A percentile compares a stretch with the other conserved stretches of the same genome.
These are phyloP conservation scores for Listronotus oregonensis DNA, from an alignment of 1,140 invertebrate genomes.

Conservation along the genomic window DNA sequence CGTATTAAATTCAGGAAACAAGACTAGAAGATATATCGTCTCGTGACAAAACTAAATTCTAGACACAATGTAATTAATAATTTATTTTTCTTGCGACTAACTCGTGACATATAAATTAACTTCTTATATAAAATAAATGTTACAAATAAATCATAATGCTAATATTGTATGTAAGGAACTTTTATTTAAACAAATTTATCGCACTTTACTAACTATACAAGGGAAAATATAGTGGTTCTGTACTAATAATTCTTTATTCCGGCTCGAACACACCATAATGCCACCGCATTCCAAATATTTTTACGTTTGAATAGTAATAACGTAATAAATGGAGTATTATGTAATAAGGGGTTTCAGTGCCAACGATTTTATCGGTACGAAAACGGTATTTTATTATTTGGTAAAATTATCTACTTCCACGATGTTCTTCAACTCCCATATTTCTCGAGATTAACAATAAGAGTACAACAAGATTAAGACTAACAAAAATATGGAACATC, in stretches of 20 bases:
- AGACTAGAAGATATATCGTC: too few relatives aligned
- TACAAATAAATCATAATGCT: slow-evolving; percentile 23
- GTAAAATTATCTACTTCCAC: too few relatives aligned
- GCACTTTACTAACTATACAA: slow-evolving; percentile 15
- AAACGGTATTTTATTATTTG: too few relatives aligned
- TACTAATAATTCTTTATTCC: slow-evolving; percentile 27
- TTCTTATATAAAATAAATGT: slow-evolving; percentile 14
- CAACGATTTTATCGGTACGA: too few relatives aligned
- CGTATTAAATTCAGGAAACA: too few relatives aligned
- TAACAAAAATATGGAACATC: too few relatives aligned
- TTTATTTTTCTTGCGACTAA: background rate
- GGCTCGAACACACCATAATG: slow-evolving; percentile 17
- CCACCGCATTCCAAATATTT: slow-evolving; percentile 23
- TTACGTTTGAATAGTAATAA: background rate
- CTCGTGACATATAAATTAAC: slow-evolving; percentile 23
- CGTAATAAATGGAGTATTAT: slow-evolving; percentile 13
- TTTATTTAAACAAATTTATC: slow-evolving; percentile 32
- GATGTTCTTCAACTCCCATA: too few relatives aligned
- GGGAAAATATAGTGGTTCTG: slow-evolving; percentile 22
- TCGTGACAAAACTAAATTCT: too few relatives aligned
- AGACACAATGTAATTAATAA: too few relatives aligned
- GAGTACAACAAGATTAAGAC: too few relatives aligned
- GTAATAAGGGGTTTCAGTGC: background rate
- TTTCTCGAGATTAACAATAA: too few relatives aligned
- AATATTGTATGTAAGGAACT: slow-evolving; percentile 20